Conservation (phyloP, 2,888 invertebrate species). For the Cheilosia soror region DNA sequence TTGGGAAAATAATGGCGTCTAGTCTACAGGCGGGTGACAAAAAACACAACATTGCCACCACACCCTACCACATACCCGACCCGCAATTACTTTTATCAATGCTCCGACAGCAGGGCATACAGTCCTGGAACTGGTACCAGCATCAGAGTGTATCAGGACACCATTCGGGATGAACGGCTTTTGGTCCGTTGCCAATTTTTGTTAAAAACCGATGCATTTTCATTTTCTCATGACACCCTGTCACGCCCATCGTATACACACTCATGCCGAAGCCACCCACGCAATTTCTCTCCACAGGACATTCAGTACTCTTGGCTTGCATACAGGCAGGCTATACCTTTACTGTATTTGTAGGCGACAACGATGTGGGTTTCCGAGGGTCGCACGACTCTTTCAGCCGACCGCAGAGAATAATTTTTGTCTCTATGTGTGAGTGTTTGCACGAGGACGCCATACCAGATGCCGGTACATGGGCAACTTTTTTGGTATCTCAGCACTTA, state of each 20-base stretch:
- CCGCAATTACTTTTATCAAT: slow-evolving; percentile 74
- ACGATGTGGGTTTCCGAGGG: slow-evolving; percentile 46
- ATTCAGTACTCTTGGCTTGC: slow-evolving; percentile 28
- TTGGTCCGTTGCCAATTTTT: slow-evolving; percentile 73
- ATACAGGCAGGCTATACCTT: not conserved
- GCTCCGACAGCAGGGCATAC: slow-evolving; percentile 42
- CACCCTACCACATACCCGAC: not conserved
- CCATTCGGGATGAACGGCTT: slow-evolving; percentile 73
- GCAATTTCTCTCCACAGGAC: slow-evolving; percentile 40
- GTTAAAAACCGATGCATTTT: slow-evolving; percentile 72
- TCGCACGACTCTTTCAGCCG: slow-evolving; percentile 34
- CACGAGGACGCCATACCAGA: slow-evolving; percentile 23
- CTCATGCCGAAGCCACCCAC: slow-evolving; percentile 7
- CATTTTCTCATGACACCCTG: slow-evolving; percentile 75
- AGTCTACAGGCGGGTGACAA: slow-evolving; percentile 44
- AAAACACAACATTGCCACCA: slow-evolving; percentile 1
- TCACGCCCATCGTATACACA: slow-evolving; percentile 64
- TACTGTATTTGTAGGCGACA: slow-evolving; percentile 23
- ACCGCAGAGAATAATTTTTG: slow-evolving; percentile 63
- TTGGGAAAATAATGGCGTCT: slow-evolving; percentile 69
- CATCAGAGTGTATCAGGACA: slow-evolving; percentile 54
- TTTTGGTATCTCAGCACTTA: slow-evolving; percentile 24
- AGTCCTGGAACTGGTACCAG: no score
- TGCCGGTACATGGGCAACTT: slow-evolving; percentile 36
- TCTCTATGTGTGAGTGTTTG: not conserved